A percentile compares a stretch with the other conserved stretches of the same genome.
phyloP scores from a whole-genome alignment of 2,113 vertebrate genomes.

The Actinemys pallida region DNA sequence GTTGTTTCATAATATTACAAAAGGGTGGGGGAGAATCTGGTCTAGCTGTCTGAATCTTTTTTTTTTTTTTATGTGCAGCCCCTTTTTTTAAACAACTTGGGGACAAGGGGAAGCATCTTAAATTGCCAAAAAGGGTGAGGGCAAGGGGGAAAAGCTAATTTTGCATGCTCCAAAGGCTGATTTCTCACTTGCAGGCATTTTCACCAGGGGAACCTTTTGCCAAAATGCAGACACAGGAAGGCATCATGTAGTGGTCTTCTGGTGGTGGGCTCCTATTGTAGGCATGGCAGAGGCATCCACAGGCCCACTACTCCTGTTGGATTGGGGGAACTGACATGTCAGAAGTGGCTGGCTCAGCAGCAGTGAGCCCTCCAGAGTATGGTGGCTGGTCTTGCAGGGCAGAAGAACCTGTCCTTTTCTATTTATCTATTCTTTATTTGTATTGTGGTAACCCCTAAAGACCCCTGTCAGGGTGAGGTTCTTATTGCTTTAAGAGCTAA shows the following conservation, averaged over 20 bases:
- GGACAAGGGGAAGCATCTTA: not conserved
- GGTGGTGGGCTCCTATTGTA: not conserved
- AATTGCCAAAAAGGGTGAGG: not conserved
- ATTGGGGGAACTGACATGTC: not conserved
- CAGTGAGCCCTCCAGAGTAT: not conserved
- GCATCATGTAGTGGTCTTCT: not conserved
- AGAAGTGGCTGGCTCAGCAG: not conserved
- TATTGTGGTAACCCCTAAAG: not conserved
- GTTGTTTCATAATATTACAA: not conserved
- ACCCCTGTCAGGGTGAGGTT: not conserved
- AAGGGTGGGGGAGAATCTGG: not conserved
- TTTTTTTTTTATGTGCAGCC: not conserved
- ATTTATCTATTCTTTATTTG: not conserved
- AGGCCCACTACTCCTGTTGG: not conserved
- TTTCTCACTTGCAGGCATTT: not conserved
- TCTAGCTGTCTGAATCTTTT: not conserved
- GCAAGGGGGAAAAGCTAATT: not conserved
- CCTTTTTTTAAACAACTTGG: conserved; percentile 2
- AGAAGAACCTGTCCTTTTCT: not conserved
- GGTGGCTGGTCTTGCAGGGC: not conserved
- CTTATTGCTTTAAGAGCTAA: not conserved
- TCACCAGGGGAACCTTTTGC: not conserved
- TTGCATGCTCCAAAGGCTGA: not conserved
- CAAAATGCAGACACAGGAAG: not conserved
- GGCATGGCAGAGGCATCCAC: not conserved